Evolutionary conservation across 2,888 invertebrate species (phyloP).

Genomic region (Drosophila pegasa): DNA sequence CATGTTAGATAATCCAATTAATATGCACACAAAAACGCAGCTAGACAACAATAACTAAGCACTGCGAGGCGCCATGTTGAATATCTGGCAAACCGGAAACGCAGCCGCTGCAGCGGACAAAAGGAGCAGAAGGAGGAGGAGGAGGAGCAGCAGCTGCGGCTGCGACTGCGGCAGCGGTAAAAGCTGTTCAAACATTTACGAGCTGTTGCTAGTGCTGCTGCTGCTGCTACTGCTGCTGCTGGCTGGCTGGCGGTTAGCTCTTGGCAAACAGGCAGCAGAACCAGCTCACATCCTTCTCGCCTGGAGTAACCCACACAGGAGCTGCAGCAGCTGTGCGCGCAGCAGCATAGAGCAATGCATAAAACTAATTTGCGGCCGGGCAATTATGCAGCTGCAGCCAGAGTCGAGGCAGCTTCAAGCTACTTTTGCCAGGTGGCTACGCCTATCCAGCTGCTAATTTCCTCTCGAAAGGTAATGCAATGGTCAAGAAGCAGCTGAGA

Average conservation of each 20-base stretch:
- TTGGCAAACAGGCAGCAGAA: conserved; percentile 21
- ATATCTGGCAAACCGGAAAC: conserved; percentile 69
- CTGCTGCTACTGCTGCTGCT: conserved; percentile 11
- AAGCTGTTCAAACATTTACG: conserved; percentile 76
- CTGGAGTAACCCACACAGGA: conserved; percentile 20
- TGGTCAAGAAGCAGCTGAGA: background rate
- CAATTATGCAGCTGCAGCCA: conserved; percentile 66
- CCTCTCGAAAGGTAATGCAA: conserved; percentile 34
- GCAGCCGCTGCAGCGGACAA: conserved; percentile 29
- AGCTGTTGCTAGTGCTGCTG: conserved; percentile 30
- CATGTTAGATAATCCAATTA: conserved; percentile 82
- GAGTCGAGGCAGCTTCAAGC: conserved; percentile 11
- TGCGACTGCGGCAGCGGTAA: conserved; percentile 37
- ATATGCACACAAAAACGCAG: conserved; percentile 78
- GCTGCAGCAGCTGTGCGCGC: conserved; percentile 9
- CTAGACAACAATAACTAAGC: conserved; percentile 67
- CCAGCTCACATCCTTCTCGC: conserved; percentile 24
- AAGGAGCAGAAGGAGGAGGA: background rate
- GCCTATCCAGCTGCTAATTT: conserved; percentile 51
- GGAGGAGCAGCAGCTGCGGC: conserved; percentile 14
- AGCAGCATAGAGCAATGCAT: conserved; percentile 51
- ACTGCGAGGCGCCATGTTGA: conserved; percentile 60
- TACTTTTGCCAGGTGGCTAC: conserved; percentile 9
- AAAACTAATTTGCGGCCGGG: conserved; percentile 81
- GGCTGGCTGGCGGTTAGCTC: conserved; percentile 28